Percentiles rank a stretch among this genome's conserved stretches.
Evolutionary conservation across 2,888 invertebrate species (phyloP).

Genomic region (Ochropleura leucogaster): DNA sequence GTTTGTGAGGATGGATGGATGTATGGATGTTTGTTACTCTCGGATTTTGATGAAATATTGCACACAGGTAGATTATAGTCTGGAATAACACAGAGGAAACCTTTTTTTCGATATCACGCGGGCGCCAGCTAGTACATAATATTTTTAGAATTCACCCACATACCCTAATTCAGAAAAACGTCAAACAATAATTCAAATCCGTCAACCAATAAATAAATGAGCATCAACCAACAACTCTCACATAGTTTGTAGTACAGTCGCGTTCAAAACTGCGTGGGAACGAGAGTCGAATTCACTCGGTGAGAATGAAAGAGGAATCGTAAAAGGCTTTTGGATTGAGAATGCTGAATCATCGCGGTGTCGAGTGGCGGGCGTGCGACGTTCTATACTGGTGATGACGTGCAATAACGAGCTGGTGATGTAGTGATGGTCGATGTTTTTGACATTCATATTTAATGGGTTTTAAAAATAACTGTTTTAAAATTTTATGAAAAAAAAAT

Average conservation of each 20-base stretch:
- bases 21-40: too few species aligned
- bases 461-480: not conserved
- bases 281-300: conserved; percentile 80
- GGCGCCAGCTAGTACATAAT: too few species aligned
- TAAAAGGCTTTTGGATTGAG: conserved; percentile 88
- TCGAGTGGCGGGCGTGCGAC: conserved; percentile 78
- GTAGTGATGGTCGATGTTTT: conserved; percentile 56
- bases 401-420: conserved; percentile 84
- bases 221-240: conserved; percentile 45
- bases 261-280: conserved; percentile 80
- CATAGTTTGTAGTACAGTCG: conserved; percentile 68
- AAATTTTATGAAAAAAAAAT: not conserved
- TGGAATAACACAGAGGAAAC: too few species aligned
- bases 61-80: too few species aligned
- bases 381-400: conserved; percentile 83
- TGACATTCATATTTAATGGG: conserved; percentile 6
- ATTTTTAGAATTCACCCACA: not conserved
- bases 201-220: conserved; percentile 53
- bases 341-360: conserved; percentile 88
- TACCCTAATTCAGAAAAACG: not conserved
- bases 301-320: conserved; percentile 86
- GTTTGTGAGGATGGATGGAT: too few species aligned
- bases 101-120: too few species aligned
- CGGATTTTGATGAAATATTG: too few species aligned
- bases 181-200: conserved; percentile 23